phyloP scores from a whole-genome alignment of 2,797 vertebrate species.

The Numenius phaeopus region DNA sequence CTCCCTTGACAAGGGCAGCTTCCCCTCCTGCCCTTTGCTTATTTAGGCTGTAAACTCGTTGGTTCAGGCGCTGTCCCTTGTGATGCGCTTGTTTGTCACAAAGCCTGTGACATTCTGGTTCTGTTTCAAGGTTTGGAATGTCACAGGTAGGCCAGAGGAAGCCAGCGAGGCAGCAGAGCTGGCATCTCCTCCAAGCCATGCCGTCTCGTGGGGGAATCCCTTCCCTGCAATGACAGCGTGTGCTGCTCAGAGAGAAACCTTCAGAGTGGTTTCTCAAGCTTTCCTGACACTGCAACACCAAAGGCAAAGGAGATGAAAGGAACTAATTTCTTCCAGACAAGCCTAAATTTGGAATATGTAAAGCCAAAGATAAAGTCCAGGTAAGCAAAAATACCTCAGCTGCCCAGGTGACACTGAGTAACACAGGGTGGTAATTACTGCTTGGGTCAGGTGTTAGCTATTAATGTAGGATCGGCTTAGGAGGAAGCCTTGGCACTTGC shows the following conservation, averaged over 20 bases:
- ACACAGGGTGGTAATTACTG: neutral
- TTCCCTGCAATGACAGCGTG: neutral
- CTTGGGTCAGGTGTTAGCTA: neutral
- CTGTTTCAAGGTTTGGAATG: neutral
- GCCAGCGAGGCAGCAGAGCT: neutral
- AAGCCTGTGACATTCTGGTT: neutral
- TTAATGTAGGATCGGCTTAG: neutral
- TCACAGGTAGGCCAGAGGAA: neutral
- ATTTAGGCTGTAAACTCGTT: neutral
- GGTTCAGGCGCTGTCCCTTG: neutral
- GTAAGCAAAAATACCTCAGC: neutral
- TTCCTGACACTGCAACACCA: neutral
- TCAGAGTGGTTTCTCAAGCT: neutral
- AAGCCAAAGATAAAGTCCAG: neutral
- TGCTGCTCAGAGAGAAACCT: neutral
- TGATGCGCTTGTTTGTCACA: neutral
- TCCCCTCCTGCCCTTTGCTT: neutral
- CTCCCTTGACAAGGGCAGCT: fast-evolving
- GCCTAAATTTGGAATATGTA: neutral
- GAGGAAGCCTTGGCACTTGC: neutral
- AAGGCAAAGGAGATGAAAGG: neutral
- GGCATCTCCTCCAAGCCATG: neutral
- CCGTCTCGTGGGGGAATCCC: neutral
- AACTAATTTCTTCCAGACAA: neutral
- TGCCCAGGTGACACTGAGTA: neutral